These are phyloP conservation scores for Syrmaticus mikado DNA, from an alignment of 2,113 vertebrate species.

Conservation along the genomic window DNA sequence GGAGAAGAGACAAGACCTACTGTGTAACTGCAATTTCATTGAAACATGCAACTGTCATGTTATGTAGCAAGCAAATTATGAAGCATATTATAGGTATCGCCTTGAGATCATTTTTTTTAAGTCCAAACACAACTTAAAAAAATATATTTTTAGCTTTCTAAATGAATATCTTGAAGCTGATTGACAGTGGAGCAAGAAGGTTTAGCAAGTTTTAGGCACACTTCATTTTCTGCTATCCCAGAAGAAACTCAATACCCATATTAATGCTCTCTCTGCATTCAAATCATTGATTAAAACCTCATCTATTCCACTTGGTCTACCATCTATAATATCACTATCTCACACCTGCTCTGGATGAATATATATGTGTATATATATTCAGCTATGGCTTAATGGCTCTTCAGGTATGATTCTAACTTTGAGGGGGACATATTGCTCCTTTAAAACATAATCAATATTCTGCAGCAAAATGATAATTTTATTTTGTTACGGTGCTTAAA, in stretches of 20 bases:
- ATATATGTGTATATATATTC: not conserved
- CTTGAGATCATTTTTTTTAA: not conserved
- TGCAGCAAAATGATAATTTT: not conserved
- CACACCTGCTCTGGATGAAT: not conserved
- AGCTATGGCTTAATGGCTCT: not conserved
- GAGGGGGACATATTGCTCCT: not conserved
- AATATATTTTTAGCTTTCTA: not conserved
- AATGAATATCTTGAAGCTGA: not conserved
- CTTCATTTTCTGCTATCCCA: not conserved
- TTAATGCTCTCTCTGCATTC: not conserved
- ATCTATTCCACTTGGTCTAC: not conserved
- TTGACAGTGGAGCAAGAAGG: not conserved
- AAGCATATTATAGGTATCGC: not conserved
- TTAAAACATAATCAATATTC: not conserved
- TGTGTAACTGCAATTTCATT: not conserved
- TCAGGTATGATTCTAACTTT: not conserved
- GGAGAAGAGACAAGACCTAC: not conserved
- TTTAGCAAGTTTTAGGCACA: not conserved
- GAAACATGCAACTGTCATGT: conserved; percentile 17
- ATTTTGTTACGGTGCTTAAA: not conserved
- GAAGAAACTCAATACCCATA: not conserved
- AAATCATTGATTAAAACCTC: not conserved
- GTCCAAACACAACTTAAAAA: not conserved
- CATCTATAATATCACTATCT: not conserved
- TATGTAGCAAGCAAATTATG: conserved; percentile 13